Base-by-base conservation (phyloP, 2,888 invertebrate genomes). In the Fragum sueziense region DNA sequence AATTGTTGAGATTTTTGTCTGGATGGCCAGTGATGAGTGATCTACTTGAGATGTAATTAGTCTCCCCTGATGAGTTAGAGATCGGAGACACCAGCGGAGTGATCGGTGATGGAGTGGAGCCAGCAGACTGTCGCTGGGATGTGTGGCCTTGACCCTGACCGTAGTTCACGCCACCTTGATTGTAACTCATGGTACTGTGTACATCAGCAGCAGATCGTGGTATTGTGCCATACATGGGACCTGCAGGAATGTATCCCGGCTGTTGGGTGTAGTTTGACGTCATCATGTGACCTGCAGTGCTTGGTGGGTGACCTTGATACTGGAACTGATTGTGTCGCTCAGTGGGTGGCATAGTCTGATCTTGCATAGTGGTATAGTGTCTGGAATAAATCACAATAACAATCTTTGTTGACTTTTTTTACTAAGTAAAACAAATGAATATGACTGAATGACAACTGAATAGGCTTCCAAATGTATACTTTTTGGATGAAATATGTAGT, bases 11-110 rank as follows among this genome's bases (percentile, higher is more conserved):
- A 22, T 6, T 25, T 22, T n/a, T 41, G 33, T 37, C 61, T 33
- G 61, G 33, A 33, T 33, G 31, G 22, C 6, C 20, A n/a, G 61
- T 20, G 2, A 33, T 29, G n/a, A 22, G 20, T 2, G 61, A 61
- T 61, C 61, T 61, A 37, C 34, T 34, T 9, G 65, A 34, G 20
- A 20, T 65, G 65, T 37, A 65, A 65, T 65, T 65, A 25, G n/a
- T 65, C 22, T 37, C 65, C 22, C 33, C 65, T 9, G 65, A 41
- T 14, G 7, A 9, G 20, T 65, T 34, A 11, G 65, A 65, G n/a
- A 37, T 25, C 9, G 65, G 41, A 7, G 65, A 65, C 22, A 65
- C 41, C 9, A 65, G 9, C 6, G 65, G 65, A 1, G 41, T 65
- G 4, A n/a, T 33, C 7, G 65, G 41, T 22, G 65, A 61, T 11